Evolutionary conservation across 23 tunicate species (phyloP).

Genomic region (Corella eumyota): DNA sequence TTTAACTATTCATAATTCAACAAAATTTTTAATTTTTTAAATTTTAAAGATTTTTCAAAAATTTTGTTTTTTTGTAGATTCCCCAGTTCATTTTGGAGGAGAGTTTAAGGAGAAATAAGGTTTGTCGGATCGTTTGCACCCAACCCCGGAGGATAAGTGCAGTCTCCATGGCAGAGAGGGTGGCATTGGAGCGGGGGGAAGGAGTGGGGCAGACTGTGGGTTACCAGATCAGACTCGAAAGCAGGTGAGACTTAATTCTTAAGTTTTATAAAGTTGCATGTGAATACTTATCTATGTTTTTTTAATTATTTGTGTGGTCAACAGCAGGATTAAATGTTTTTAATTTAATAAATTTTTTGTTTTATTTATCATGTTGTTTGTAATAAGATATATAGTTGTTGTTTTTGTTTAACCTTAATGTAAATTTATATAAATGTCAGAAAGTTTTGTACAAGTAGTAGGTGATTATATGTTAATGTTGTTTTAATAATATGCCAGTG

Average conservation of each 20-base stretch:
- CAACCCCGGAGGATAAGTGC: conserved; percentile 81
- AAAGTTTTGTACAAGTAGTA: too few species aligned
- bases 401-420: too few species aligned
- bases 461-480: too few species aligned
- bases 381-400: too few species aligned
- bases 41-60: neutral
- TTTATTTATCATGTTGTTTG: neutral
- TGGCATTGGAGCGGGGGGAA: conserved; percentile 79
- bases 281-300: neutral
- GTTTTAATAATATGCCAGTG: too few species aligned
- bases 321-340: neutral
- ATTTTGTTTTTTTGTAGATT: conserved; percentile 19
- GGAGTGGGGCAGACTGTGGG: conserved; percentile 90
- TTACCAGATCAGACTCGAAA: conserved; percentile 86
- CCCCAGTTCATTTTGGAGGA: conserved; percentile 95
- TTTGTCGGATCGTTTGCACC: conserved; percentile 72
- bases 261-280: neutral
- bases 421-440: too few species aligned
- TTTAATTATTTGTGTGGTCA: too few species aligned
- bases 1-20: neutral
- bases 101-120: conserved; percentile 45
- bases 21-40: neutral
- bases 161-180: conserved; percentile 85
- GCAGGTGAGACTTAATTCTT: conserved; percentile 42
- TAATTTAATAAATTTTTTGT: neutral